Percentiles rank a stretch among this genome's conserved stretches.
These are phyloP conservation scores for Calyptommatus sinebrachiatus DNA, from an alignment of 2,113 vertebrate species.

Conservation along the genomic window DNA sequence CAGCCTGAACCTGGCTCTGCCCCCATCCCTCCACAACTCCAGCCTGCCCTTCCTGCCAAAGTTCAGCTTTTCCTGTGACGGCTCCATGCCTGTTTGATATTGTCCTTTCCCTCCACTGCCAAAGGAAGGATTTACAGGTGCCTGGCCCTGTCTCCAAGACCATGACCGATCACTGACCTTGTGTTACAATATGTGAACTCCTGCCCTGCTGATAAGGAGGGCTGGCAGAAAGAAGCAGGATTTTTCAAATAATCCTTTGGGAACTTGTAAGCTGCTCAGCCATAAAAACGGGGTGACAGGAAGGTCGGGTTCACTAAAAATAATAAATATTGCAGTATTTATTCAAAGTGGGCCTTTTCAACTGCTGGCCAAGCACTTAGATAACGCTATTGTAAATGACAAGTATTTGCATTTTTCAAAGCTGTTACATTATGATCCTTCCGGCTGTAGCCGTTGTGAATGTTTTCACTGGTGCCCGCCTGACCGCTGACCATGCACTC, in stretches of 20 bases:
- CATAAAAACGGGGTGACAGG: constrained; percentile 79
- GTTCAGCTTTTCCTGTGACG: constrained; percentile 80
- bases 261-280: constrained; percentile 75
- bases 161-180: constrained; percentile 78
- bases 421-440: constrained; percentile 73
- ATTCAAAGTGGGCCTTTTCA: constrained; percentile 76
- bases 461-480: constrained; percentile 52
- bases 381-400: constrained; percentile 76
- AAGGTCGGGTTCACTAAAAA: constrained; percentile 78
- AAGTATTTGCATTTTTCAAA: constrained; percentile 74
- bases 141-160: constrained; percentile 76
- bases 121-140: constrained; percentile 81
- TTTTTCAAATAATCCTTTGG: constrained; percentile 78
- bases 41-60: constrained; percentile 79
- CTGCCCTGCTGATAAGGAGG: constrained; percentile 79
- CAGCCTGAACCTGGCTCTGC: constrained; percentile 71
- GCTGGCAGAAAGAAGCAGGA: constrained; percentile 72
- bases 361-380: constrained; percentile 72
- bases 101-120: constrained; percentile 69
- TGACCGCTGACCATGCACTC: constrained; percentile 56
- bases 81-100: constrained; percentile 71
- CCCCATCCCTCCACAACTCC: constrained; percentile 62
- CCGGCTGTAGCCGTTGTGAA: constrained; percentile 62
- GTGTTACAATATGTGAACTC: constrained; percentile 76
- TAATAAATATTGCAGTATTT: constrained; percentile 80